A percentile compares a stretch with the other conserved stretches of the same genome.
Evolutionary conservation across 1,140 invertebrate species (phyloP).

Genomic region (Drosophila cardini): DNA sequence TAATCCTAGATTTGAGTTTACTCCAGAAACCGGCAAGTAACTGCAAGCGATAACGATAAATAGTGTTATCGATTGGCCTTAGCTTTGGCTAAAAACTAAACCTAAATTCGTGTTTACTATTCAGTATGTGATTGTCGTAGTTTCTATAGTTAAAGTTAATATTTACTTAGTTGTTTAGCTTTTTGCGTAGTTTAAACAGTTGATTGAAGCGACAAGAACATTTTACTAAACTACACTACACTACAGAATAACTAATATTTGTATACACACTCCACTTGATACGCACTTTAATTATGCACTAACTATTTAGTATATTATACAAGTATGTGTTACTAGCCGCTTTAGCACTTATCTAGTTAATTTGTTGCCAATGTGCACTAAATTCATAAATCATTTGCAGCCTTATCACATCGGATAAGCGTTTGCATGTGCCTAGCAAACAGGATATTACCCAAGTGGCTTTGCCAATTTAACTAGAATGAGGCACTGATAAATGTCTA

Average conservation of each 20-base stretch:
- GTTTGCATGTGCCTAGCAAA: slow-evolving; percentile 13
- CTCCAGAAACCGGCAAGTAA: too few relatives aligned
- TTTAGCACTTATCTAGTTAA: slow-evolving; percentile 22
- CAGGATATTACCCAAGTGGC: slow-evolving; percentile 33
- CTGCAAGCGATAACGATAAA: slow-evolving; percentile 1
- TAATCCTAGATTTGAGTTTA: too few relatives aligned
- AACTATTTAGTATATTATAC: not conserved
- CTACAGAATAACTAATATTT: too few relatives aligned
- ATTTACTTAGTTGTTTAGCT: too few relatives aligned
- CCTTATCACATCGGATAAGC: slow-evolving; percentile 32
- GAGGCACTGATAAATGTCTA: not conserved
- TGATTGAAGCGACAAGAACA: too few relatives aligned
- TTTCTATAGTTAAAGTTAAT: too few relatives aligned
- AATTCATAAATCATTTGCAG: slow-evolving; percentile 33
- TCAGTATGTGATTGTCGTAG: too few relatives aligned
- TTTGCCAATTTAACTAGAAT: not conserved
- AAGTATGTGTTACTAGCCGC: not conserved
- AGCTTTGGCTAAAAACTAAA: not conserved
- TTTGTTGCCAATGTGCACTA: slow-evolving; percentile 22
- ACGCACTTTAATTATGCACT: too few relatives aligned
- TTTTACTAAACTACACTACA: too few relatives aligned
- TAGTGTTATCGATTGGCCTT: not conserved
- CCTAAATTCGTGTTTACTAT: too few relatives aligned
- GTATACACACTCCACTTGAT: too few relatives aligned
- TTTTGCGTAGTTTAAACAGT: too few relatives aligned